Conservation (phyloP, 1,140 invertebrate genomes). For the Caenorhabditis tropicalis region DNA sequence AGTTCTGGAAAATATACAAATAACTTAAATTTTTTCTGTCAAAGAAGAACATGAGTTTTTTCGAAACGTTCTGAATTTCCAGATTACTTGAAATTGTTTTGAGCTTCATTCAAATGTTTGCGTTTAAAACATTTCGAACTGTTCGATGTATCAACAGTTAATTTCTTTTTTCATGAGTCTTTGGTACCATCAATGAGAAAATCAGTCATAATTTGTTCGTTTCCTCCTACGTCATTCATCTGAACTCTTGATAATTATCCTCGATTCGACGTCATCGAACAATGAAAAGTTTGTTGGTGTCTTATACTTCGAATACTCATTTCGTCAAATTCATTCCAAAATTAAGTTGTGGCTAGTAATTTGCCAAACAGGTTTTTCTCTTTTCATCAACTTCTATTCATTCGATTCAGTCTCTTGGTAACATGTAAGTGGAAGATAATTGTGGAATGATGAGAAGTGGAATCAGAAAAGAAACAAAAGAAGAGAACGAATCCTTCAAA, state of each 20-base stretch:
- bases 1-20: no score
- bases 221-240: neutral
- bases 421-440: neutral
- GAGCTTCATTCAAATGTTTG: no score
- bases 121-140: no score
- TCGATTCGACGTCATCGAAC: neutral
- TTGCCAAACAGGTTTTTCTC: constrained; percentile 17
- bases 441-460: neutral
- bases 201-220: no score
- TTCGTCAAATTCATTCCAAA: constrained; percentile 39
- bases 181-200: no score
- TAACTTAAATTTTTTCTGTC: no score
- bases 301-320: neutral
- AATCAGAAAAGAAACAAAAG: neutral
- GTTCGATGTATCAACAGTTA: no score
- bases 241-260: neutral
- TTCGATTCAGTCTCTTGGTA: neutral
- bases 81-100: no score
- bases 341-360: constrained; percentile 38
- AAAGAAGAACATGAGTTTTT: no score
- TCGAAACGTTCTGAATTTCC: no score
- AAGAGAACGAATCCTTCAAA: neutral
- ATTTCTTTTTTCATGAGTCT: no score
- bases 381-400: neutral
- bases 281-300: neutral